Evolutionary conservation across 2,797 vertebrate species (phyloP).

Genomic region (Sebastes hubbsi): DNA sequence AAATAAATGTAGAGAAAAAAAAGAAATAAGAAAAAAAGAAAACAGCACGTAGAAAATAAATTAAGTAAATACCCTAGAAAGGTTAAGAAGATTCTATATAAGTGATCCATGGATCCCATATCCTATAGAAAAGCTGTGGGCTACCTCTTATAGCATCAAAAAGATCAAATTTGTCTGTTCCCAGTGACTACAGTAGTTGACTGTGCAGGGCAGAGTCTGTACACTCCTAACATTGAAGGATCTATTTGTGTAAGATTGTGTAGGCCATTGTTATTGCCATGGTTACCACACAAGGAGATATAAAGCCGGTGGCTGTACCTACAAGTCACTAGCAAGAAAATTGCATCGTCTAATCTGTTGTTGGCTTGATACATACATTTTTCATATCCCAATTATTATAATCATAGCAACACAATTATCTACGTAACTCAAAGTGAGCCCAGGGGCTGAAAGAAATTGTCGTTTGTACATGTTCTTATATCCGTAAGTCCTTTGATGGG

Average conservation of each 20-base stretch:
- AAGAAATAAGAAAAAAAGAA: too few species aligned
- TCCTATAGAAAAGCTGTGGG: too few species aligned
- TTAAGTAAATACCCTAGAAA: too few species aligned
- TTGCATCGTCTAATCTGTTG: conserved; percentile 42
- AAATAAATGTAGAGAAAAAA: too few species aligned
- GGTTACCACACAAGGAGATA: conserved; percentile 63
- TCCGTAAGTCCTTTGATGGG: conserved; percentile 20
- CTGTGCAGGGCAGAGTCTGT: conserved; percentile 48
- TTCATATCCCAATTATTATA: conserved; percentile 52
- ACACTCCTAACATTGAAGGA: conserved; percentile 54
- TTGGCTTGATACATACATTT: conserved; percentile 52
- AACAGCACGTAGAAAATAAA: too few species aligned
- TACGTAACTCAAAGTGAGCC: conserved; percentile 33
- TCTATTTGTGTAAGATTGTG: conserved; percentile 65
- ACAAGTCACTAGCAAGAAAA: conserved; percentile 56
- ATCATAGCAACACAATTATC: conserved; percentile 59
- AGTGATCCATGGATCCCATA: too few species aligned
- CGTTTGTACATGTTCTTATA: conserved; percentile 48
- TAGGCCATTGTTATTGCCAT: conserved; percentile 74
- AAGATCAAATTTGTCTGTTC: conserved; percentile 82
- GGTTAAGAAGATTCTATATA: too few species aligned
- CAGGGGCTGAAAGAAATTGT: conserved; percentile 26
- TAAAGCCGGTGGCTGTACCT: conserved; percentile 38
- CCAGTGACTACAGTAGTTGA: conserved; percentile 73
- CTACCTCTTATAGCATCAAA: conserved; percentile 66